These are phyloP conservation scores for Cuculus canorus DNA, from an alignment of 2,797 vertebrate genomes.

Conservation along the genomic window DNA sequence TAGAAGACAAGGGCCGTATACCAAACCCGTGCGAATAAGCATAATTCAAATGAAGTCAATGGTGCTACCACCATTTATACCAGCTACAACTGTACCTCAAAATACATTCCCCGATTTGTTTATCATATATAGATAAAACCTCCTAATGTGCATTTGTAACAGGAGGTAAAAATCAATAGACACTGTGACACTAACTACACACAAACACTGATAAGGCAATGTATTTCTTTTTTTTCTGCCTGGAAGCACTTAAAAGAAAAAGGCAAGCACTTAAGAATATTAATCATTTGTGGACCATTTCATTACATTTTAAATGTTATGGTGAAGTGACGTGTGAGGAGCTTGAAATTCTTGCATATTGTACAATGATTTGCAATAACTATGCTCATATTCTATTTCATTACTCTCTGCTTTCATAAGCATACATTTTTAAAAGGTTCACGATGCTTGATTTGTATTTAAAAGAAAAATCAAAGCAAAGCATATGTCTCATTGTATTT, in stretches of 20 bases:
- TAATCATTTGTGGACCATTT: slow-evolving; percentile 67
- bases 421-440: slow-evolving; percentile 49
- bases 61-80: background rate
- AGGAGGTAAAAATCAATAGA: slow-evolving; percentile 65
- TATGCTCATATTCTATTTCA: slow-evolving; percentile 42
- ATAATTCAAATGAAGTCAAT: slow-evolving; percentile 5
- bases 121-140: slow-evolving; percentile 20
- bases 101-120: slow-evolving; percentile 28
- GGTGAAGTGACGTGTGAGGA: slow-evolving; percentile 45
- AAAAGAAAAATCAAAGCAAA: slow-evolving; percentile 58
- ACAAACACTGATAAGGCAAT: slow-evolving; percentile 48
- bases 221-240: slow-evolving; percentile 39
- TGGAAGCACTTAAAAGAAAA: slow-evolving; percentile 66
- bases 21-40: slow-evolving; percentile 33
- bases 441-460: slow-evolving; percentile 50
- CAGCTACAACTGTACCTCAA: background rate
- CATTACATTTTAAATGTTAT: slow-evolving; percentile 41
- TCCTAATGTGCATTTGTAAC: slow-evolving; percentile 37
- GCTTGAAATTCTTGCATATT: slow-evolving; percentile 48
- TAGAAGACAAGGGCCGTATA: background rate
- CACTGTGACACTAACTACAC: slow-evolving; percentile 33
- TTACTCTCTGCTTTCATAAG: slow-evolving; percentile 40
- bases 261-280: slow-evolving; percentile 69
- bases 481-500: slow-evolving; percentile 57
- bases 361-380: slow-evolving; percentile 51